Conservation (phyloP, 2,113 vertebrate genomes). For the Cyphomyrus plagiostoma region DNA sequence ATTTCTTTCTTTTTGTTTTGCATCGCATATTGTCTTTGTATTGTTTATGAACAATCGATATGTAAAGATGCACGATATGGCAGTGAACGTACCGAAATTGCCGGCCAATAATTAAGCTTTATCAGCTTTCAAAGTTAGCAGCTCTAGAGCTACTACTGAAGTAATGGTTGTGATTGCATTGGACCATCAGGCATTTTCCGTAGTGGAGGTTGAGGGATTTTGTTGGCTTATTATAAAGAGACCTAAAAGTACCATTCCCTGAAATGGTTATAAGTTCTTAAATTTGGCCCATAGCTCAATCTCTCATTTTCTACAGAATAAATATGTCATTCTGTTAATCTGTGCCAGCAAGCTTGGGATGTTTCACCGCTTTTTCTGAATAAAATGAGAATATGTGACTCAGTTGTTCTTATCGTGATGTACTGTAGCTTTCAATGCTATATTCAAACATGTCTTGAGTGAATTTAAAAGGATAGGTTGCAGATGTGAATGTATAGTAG, state of each 20-base stretch:
- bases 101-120: no score
- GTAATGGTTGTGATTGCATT: no score
- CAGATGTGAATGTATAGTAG: neutral
- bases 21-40: no score
- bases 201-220: neutral
- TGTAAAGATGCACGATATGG: no score
- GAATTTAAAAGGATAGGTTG: neutral
- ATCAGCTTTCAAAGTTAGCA: no score
- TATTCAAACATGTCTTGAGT: neutral
- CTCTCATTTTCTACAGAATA: neutral
- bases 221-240: neutral
- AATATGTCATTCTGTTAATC: neutral
- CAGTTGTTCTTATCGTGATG: neutral
- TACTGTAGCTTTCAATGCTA: neutral
- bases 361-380: no score
- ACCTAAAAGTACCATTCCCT: neutral
- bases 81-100: no score
- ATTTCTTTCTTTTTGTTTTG: neutral
- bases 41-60: no score
- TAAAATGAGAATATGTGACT: neutral
- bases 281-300: neutral
- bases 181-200: neutral
- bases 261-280: neutral
- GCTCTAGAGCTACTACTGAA: no score
- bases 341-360: neutral